phyloP scores from a whole-genome alignment of 2,797 vertebrate species.

The Manis crassicaudata region DNA sequence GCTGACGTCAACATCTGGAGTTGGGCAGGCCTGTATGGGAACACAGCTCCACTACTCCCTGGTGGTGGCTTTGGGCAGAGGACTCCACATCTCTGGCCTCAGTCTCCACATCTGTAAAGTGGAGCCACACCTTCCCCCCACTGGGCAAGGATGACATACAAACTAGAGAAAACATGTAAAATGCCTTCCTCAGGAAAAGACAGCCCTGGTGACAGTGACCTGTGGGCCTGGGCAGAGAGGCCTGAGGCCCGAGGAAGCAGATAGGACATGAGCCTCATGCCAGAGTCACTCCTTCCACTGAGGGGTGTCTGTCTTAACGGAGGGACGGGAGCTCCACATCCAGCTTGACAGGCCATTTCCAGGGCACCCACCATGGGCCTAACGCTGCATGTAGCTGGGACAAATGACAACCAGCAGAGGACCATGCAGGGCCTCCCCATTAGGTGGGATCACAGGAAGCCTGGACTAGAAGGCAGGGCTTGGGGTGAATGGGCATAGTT shows the following conservation, averaged over 20 bases:
- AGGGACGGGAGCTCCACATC: background rate
- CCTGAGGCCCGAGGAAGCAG: background rate
- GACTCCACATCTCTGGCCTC: background rate
- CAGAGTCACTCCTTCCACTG: background rate
- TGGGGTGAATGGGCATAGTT: background rate
- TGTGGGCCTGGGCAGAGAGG: background rate
- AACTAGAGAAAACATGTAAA: background rate
- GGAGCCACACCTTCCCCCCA: background rate
- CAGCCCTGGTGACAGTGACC: background rate
- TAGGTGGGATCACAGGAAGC: background rate
- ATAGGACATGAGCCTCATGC: background rate
- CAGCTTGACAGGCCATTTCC: background rate
- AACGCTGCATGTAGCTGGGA: accelerated
- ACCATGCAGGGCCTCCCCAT: accelerated
- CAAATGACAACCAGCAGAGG: background rate
- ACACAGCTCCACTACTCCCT: background rate
- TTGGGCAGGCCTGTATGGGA: background rate
- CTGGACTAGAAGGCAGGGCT: background rate
- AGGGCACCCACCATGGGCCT: background rate
- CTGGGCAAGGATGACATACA: background rate
- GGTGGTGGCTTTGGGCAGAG: background rate
- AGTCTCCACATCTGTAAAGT: background rate
- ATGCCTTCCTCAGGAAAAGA: background rate
- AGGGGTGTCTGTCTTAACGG: background rate
- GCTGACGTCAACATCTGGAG: background rate